Evolutionary conservation across 2,797 vertebrate genomes (phyloP).

Genomic region (Chelonia mydas): DNA sequence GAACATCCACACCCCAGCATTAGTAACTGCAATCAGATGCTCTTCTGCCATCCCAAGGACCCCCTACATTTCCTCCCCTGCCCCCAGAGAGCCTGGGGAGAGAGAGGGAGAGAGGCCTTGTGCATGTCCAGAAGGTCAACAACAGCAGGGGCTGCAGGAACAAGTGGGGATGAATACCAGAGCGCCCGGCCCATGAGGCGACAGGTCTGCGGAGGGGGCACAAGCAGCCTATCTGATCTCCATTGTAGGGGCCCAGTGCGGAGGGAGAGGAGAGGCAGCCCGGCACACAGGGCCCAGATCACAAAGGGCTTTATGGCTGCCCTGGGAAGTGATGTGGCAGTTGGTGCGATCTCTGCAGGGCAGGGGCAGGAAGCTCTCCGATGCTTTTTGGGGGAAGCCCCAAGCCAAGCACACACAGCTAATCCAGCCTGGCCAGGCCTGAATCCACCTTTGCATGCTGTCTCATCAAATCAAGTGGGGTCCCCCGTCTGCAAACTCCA

Average conservation of each 20-base stretch:
- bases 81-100: neutral
- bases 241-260: neutral
- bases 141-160: neutral
- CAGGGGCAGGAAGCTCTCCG: too few relatives aligned
- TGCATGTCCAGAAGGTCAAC: neutral
- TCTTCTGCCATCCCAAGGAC: neutral
- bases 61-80: too few relatives aligned
- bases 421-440: neutral
- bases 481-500: neutral
- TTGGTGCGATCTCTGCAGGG: too few relatives aligned
- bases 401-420: too few relatives aligned
- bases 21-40: neutral
- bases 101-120: neutral
- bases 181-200: fast-evolving
- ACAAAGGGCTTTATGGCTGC: neutral
- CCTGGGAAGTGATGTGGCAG: neutral
- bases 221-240: neutral
- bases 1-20: neutral
- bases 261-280: too few relatives aligned
- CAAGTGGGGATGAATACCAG: neutral
- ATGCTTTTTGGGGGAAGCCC: too few relatives aligned
- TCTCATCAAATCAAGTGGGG: too few relatives aligned
- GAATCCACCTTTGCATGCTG: too few relatives aligned
- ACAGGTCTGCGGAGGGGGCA: neutral
- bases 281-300: neutral